A percentile compares a stretch with the other conserved stretches of the same genome.
phyloP scores from a whole-genome alignment of 2,113 vertebrate genomes.

The Pagrus major region DNA sequence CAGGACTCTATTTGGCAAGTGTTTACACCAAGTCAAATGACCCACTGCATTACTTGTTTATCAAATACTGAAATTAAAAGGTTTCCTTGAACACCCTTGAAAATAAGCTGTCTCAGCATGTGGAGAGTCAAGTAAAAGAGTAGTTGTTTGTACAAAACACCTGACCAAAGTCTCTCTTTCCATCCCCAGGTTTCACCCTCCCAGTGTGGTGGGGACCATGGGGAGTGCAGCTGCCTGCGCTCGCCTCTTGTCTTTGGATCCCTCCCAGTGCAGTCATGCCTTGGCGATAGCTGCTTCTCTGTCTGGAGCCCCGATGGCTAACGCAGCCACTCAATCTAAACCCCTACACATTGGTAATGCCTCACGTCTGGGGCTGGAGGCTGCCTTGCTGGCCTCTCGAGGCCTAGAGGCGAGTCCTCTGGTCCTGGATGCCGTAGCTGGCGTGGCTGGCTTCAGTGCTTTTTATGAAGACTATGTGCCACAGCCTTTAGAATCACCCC shows the following conservation, averaged over 20 bases:
- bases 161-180: slow-evolving; percentile 21
- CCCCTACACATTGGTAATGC: slow-evolving; percentile 90
- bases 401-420: slow-evolving; percentile 87
- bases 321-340: slow-evolving; percentile 92
- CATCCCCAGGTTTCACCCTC: slow-evolving; percentile 89
- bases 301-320: slow-evolving; percentile 92
- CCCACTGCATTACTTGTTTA: slow-evolving; percentile 31
- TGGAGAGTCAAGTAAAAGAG: not conserved
- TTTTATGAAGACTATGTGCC: slow-evolving; percentile 89
- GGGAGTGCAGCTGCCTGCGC: slow-evolving; percentile 89
- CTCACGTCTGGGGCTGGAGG: slow-evolving; percentile 89
- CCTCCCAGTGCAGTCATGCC: slow-evolving; percentile 83
- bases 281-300: slow-evolving; percentile 90
- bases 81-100: slow-evolving; percentile 39
- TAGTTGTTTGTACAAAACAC: slow-evolving; percentile 30
- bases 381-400: slow-evolving; percentile 87
- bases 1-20: slow-evolving; percentile 44
- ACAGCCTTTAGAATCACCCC: slow-evolving; percentile 69
- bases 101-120: slow-evolving; percentile 14
- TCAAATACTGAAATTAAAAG: slow-evolving; percentile 40
- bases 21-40: slow-evolving; percentile 51
- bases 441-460: slow-evolving; percentile 88
- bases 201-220: slow-evolving; percentile 90
- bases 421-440: slow-evolving; percentile 86
- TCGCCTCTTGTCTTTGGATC: slow-evolving; percentile 85